Percentiles rank a stretch among this genome's conserved stretches.
These are phyloP conservation scores for Poeciliopsis occidentalis DNA, from an alignment of 2,113 vertebrate genomes.

Conservation along the genomic window DNA sequence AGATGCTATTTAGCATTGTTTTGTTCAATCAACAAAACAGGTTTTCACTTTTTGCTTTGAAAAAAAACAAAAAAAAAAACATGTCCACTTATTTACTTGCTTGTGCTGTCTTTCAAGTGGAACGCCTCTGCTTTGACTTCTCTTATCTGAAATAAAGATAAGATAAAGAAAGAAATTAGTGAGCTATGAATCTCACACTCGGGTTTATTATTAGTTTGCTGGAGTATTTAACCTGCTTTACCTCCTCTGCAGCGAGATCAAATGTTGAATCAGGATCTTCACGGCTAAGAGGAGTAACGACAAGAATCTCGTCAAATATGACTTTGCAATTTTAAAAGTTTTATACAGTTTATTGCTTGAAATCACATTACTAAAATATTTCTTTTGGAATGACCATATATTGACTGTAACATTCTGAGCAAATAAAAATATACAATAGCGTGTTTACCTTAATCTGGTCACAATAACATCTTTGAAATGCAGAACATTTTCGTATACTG, in stretches of 20 bases:
- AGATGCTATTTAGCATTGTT: too few relatives aligned
- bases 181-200: background rate
- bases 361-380: background rate
- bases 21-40: too few relatives aligned
- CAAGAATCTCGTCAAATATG: too few relatives aligned
- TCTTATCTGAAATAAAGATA: conserved; percentile 31
- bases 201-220: background rate
- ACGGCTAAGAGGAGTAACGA: too few relatives aligned
- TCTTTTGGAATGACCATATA: background rate
- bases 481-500: rapidly evolving
- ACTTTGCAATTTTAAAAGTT: too few relatives aligned
- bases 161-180: background rate
- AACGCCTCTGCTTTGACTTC: background rate
- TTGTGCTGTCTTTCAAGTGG: background rate
- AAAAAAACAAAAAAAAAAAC: background rate
- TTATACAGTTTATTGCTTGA: background rate
- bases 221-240: background rate
- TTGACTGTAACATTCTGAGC: background rate
- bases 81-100: conserved; percentile 5
- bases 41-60: background rate
- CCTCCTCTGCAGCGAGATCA: background rate
- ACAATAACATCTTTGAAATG: conserved; percentile 21
- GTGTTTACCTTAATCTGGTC: conserved; percentile 30
- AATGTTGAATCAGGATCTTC: too few relatives aligned
- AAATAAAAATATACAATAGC: background rate